Evolutionary conservation across 2,888 invertebrate species (phyloP), one percentile per base, ranked within the genome.

Genomic region (Acanthosepion lycidas): DNA sequence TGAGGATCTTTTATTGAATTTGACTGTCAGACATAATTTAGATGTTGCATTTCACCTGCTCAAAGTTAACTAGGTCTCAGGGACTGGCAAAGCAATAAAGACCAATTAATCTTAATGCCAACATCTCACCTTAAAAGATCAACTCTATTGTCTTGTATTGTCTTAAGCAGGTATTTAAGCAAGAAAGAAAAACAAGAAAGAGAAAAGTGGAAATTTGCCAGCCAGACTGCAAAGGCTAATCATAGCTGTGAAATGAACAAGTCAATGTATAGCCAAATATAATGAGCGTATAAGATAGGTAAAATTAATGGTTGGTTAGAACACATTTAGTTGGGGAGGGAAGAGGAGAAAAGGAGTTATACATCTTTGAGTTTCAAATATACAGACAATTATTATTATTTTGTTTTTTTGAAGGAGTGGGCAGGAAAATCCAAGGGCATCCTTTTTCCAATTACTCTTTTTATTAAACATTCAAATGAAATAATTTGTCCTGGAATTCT

Each of bases 101-200:
- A 12, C n/a, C 78, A n/a, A 78, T 78, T 78, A 28, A 1, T 12
- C 26, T n/a, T n/a, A 78, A 78, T 78, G 78, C 28, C 78, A 78
- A 78, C 78, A 78, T n/a, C n/a, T 78, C 78, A 78, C 78, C 78
- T 8, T 78, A n/a, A 78, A 78, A 78, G n/a, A 78, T 78, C 78
- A 78, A 78, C 78, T 28, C n/a, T 28, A n/a, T 78, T 28, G 78
- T 28, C 42, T 78, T 28, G 78, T n/a, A 78, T 78, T 78, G 78
- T n/a, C n/a, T 28, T 78, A n/a, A 78, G 28, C 78, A n/a, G 78
- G n/a, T n/a, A n/a, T 28, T 78, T 78, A 78, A 78, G n/a, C n/a
- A 78, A 78, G n/a, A 78, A 78, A 78, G 3, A 78, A n/a, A 8
- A n/a, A n/a, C 8, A 8, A 78, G n/a, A 28, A 15, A 28, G 26